Evolutionary conservation across 2,797 vertebrate species (phyloP).

Genomic region (Fratercula arctica): DNA sequence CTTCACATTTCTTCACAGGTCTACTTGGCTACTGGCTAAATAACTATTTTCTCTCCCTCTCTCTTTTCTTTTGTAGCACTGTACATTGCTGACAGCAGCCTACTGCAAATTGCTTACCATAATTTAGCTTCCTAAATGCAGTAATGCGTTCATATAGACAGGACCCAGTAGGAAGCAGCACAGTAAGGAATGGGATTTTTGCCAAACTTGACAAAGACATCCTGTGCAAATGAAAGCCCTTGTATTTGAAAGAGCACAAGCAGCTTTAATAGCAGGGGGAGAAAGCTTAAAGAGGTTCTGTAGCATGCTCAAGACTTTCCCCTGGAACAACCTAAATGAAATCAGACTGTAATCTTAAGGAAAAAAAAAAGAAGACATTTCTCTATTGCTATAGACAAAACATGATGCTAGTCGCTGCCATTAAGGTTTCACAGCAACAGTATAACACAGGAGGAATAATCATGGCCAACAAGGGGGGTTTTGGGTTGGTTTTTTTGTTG

Average conservation of each 20-base stretch:
- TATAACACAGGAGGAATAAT: background rate
- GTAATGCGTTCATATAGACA: background rate
- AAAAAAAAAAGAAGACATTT: background rate
- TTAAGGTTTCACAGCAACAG: background rate
- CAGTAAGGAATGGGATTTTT: background rate
- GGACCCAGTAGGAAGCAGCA: background rate
- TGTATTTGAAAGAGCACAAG: background rate
- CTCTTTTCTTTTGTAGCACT: conserved; percentile 9
- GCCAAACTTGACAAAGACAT: conserved; percentile 47
- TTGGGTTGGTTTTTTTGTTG: background rate
- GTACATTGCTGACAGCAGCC: conserved; percentile 1
- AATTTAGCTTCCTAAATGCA: conserved; percentile 30
- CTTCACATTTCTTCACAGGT: conserved; percentile 61
- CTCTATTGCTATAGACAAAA: background rate
- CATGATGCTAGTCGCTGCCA: background rate
- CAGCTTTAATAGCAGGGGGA: background rate
- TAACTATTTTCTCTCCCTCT: conserved; percentile 12
- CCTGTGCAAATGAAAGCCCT: conserved; percentile 37
- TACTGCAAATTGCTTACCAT: conserved; percentile 17
- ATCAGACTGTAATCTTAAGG: background rate
- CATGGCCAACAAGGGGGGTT: background rate
- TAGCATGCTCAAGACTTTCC: background rate
- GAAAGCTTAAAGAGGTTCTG: conserved; percentile 9
- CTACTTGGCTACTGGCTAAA: conserved; percentile 43
- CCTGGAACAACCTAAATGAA: background rate